Evolutionary conservation across 2,888 invertebrate species (phyloP), one percentile per base, ranked within the genome.

Genomic region (Ditylenchus weischeri): DNA sequence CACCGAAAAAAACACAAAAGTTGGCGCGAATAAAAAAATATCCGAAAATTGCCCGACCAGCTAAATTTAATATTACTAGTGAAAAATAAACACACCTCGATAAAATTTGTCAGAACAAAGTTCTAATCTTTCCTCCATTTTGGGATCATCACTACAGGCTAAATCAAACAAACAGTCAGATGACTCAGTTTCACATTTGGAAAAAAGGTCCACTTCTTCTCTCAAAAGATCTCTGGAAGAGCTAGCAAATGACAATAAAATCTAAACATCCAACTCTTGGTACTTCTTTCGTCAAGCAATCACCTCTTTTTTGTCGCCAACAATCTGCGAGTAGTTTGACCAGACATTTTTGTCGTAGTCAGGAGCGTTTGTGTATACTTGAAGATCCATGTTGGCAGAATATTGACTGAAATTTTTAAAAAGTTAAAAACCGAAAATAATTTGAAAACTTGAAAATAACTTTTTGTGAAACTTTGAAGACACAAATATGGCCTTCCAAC

Each of bases 271-370:
- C 29, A 29, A 29, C 29, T 29, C 29, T 29, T 29, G 5, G 3
- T 4, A 4, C 5, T 29, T 29, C 2, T 21, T 50, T 50, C 5
- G 50, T 50, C 18, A 50, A 50, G 2, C 18, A 54, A 21, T 54
- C 29, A 54, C 54, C 29, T 54, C 54, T 54, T 54, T 54, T 29
- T 54, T 54, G 13, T 54, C 7, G 1, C 29, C 54, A 21, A 29
- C 54, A 7, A 54, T 54, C 5, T 21, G 23, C 3, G 54, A 23
- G 29, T 23, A 54, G 29, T 54, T 54, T 11, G 54, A 23, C 54
- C 54, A 54, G 11, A 29, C 54, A 13, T 21, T 54, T 54, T 54
- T 54, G 54, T 54, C 10, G 29, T 54, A 54, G 10, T 54, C 54
- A 23, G 54, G 54, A 6, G n/a, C 54, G 13, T 54, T 29, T 21